Percentiles rank a stretch among this genome's conserved stretches.
phyloP scores from a whole-genome alignment of 2,113 vertebrate species.

The Scytalopus superciliaris region DNA sequence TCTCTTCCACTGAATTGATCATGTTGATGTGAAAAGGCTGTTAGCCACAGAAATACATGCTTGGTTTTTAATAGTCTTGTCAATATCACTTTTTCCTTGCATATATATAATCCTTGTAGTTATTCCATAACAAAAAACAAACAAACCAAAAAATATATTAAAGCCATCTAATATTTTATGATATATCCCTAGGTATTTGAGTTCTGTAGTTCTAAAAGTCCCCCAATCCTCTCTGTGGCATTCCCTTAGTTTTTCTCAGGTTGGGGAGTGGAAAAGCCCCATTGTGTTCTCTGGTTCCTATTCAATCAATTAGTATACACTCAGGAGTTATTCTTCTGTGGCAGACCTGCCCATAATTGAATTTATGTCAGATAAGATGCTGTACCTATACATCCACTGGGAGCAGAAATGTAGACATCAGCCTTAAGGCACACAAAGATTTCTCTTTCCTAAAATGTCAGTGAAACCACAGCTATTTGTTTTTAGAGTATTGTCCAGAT shows the following conservation, averaged over 20 bases:
- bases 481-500: background rate
- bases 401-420: conserved; percentile 51
- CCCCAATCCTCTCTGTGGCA: background rate
- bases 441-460: background rate
- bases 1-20: background rate
- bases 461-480: background rate
- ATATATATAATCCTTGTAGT: background rate
- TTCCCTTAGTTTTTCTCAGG: background rate
- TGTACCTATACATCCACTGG: conserved; percentile 1
- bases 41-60: background rate
- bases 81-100: background rate
- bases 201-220: background rate
- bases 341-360: conserved; percentile 38
- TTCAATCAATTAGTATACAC: background rate
- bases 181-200: background rate
- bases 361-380: conserved; percentile 40
- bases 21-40: background rate
- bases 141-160: background rate
- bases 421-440: background rate
- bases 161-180: background rate
- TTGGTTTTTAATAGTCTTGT: background rate
- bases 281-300: background rate
- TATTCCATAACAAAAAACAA: background rate
- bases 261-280: background rate
- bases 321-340: conserved; percentile 9